phyloP scores from a whole-genome alignment of 2,888 invertebrate genomes.

The Ommatoiulus sabulosus region DNA sequence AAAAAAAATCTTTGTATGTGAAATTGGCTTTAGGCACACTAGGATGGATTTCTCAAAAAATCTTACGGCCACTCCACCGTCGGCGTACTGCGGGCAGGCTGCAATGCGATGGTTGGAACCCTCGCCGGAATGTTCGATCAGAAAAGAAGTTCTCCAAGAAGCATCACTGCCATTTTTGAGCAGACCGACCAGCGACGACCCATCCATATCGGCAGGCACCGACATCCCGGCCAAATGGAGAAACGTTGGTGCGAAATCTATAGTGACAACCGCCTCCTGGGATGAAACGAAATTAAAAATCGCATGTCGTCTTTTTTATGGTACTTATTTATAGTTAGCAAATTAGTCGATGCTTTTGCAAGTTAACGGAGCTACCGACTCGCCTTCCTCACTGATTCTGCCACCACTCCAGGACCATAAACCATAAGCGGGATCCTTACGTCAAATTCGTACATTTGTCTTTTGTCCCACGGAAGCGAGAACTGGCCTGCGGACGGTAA shows the following conservation, averaged over 20 bases:
- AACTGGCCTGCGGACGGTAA: conserved; percentile 78
- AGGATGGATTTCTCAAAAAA: neutral
- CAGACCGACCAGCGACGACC: conserved; percentile 71
- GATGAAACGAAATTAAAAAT: neutral
- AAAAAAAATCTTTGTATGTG: conserved; percentile 63
- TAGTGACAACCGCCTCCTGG: conserved; percentile 76
- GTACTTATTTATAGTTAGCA: too few species aligned
- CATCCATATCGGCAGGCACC: conserved; percentile 74
- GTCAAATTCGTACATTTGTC: conserved; percentile 92
- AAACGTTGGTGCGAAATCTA: conserved; percentile 89
- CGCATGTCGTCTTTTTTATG: neutral
- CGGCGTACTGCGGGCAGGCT: conserved; percentile 75
- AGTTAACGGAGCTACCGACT: neutral
- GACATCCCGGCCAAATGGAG: conserved; percentile 76
- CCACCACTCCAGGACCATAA: conserved; percentile 77
- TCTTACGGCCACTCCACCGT: conserved; percentile 69
- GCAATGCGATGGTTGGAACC: conserved; percentile 72
- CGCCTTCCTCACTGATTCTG: conserved; percentile 63
- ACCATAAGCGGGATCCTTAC: conserved; percentile 85
- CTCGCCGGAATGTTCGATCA: conserved; percentile 88
- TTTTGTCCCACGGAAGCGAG: conserved; percentile 86
- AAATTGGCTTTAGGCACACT: neutral
- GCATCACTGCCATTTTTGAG: conserved; percentile 61
- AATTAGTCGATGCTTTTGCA: neutral
- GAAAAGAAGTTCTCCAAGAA: conserved; percentile 72